Evolutionary conservation across 1,140 invertebrate species (phyloP).

Genomic region (Cyclargus thomasi): DNA sequence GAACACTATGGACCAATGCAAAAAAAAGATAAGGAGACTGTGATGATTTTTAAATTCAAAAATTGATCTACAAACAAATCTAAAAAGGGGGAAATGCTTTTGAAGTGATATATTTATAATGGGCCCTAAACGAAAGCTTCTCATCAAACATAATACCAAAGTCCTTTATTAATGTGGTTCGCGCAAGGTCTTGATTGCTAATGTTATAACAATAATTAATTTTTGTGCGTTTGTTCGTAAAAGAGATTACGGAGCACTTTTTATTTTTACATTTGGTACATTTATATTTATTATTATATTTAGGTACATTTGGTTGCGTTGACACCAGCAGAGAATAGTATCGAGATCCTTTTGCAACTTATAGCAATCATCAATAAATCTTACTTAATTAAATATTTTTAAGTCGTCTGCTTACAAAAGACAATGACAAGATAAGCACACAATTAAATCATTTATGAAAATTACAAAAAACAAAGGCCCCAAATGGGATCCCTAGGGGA

Average conservation of each 20-base stretch:
- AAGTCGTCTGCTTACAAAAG: background rate
- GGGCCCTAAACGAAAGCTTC: background rate
- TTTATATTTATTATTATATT: background rate
- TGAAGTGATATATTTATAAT: background rate
- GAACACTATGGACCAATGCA: background rate
- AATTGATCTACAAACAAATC: background rate
- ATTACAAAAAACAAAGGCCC: background rate
- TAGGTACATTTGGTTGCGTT: background rate
- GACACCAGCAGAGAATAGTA: background rate
- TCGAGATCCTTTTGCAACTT: background rate
- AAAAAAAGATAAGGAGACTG: background rate
- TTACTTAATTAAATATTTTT: background rate
- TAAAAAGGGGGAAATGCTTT: background rate
- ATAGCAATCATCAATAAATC: background rate
- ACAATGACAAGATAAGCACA: background rate
- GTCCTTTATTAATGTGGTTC: background rate
- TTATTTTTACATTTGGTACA: background rate
- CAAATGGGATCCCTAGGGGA: background rate
- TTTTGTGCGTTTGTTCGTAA: background rate
- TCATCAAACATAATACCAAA: background rate
- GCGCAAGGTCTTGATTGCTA: background rate
- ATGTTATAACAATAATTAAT: background rate
- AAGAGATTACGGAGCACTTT: conserved; percentile 1
- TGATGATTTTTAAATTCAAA: background rate
- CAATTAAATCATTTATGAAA: background rate